Evolutionary conservation across 2,113 vertebrate genomes (phyloP).

Genomic region (Oryzias woworae): DNA sequence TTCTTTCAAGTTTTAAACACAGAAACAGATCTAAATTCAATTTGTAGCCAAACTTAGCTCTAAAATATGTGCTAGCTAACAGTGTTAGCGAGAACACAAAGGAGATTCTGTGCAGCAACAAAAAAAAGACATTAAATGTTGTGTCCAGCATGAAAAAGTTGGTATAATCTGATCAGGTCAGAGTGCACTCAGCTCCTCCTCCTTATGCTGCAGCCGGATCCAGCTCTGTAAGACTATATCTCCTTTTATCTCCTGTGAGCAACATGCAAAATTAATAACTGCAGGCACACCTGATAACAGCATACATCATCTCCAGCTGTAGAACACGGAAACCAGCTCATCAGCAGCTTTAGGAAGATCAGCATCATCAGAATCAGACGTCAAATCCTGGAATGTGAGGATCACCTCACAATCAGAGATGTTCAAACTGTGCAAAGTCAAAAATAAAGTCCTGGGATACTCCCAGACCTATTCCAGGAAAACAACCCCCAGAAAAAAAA

Average conservation of each 20-base stretch:
- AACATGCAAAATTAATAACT: slow-evolving; percentile 12
- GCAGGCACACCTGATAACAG: background rate
- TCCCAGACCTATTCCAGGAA: too few relatives aligned
- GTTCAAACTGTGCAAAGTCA: too few relatives aligned
- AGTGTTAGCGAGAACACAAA: background rate
- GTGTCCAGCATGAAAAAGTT: too few relatives aligned
- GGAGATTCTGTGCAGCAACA: background rate
- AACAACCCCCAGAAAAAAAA: too few relatives aligned
- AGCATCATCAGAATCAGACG: too few relatives aligned
- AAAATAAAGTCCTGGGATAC: too few relatives aligned
- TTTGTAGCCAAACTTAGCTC: background rate
- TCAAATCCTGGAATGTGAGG: too few relatives aligned
- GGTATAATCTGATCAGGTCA: background rate
- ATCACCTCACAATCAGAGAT: too few relatives aligned
- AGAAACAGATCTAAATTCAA: slow-evolving; percentile 8
- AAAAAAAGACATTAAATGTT: background rate
- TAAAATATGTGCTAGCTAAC: background rate
- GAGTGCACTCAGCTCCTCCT: background rate
- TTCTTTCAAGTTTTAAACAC: too few relatives aligned
- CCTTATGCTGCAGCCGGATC: background rate
- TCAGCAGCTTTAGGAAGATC: too few relatives aligned
- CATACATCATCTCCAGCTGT: too few relatives aligned
- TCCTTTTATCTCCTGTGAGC: slow-evolving; percentile 4
- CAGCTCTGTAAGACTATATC: slow-evolving; percentile 1
- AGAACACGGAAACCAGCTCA: too few relatives aligned